phyloP scores from a whole-genome alignment of 2,888 invertebrate genomes.

The Lepas anatifera region DNA sequence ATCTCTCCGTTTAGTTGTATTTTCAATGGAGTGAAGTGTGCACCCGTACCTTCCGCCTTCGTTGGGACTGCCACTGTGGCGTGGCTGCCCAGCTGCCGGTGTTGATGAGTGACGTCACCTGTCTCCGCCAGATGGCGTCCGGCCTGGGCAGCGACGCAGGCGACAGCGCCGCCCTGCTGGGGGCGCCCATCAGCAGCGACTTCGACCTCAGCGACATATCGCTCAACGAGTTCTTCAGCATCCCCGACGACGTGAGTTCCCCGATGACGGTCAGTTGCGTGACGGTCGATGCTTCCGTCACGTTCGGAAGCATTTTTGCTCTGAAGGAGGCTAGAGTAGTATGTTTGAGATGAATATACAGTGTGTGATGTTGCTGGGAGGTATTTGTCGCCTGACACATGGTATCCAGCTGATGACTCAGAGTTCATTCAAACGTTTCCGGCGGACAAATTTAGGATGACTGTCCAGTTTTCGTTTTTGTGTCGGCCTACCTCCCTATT shows the following conservation, averaged over 20 bases:
- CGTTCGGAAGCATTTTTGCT: background rate
- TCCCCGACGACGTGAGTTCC: background rate
- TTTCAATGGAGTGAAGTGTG: no score
- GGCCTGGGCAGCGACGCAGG: background rate
- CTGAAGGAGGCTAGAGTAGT: background rate
- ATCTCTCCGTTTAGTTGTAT: no score
- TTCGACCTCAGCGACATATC: background rate
- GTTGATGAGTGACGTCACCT: no score
- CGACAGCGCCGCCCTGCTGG: background rate
- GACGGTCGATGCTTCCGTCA: background rate
- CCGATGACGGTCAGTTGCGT: conserved; percentile 31
- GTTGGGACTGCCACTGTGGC: no score
- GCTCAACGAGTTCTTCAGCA: conserved; percentile 5
- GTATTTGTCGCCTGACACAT: background rate
- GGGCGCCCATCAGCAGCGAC: background rate
- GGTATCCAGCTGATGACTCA: background rate
- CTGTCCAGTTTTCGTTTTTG: no score
- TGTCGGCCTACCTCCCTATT: no score
- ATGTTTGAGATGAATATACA: background rate
- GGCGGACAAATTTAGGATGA: no score
- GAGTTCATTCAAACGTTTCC: background rate
- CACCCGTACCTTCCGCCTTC: no score
- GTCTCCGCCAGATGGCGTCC: conserved; percentile 55
- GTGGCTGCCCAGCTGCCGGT: no score
- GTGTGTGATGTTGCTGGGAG: background rate